Evolutionary conservation across 2,888 invertebrate genomes (phyloP).

Genomic region (Zootermopsis nevadensis): DNA sequence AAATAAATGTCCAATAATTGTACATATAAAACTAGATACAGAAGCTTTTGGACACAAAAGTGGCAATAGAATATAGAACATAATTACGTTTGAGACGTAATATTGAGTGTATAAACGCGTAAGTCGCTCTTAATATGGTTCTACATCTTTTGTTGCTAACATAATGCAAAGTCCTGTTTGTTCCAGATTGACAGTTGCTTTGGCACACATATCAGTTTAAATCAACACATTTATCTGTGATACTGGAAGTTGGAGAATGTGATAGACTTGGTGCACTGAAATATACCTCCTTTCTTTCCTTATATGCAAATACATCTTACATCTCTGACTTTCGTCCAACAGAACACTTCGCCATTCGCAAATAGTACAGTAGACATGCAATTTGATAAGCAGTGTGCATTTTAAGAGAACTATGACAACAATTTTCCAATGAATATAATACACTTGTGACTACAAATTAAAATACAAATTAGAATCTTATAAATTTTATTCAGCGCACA

Average conservation of each 20-base stretch:
- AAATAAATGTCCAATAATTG: conserved; percentile 29
- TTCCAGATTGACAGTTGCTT: background rate
- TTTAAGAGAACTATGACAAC: too few relatives aligned
- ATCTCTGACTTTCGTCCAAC: too few relatives aligned
- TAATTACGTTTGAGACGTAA: background rate
- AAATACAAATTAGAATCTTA: too few relatives aligned
- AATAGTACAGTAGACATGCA: too few relatives aligned
- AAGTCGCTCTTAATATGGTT: background rate
- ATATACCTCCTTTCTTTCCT: too few relatives aligned
- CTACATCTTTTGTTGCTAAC: background rate
- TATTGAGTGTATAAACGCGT: background rate
- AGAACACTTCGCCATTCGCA: too few relatives aligned
- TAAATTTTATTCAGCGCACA: too few relatives aligned
- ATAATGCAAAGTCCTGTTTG: background rate
- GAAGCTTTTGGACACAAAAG: conserved; percentile 1
- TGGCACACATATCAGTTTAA: background rate
- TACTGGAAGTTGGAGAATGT: background rate
- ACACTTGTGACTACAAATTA: too few relatives aligned
- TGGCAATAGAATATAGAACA: background rate
- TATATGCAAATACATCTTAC: too few relatives aligned
- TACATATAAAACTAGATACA: conserved; percentile 34
- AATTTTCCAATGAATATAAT: too few relatives aligned
- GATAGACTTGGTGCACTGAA: too few relatives aligned
- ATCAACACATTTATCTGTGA: background rate
- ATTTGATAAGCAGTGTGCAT: too few relatives aligned